Evolutionary conservation across 2,797 vertebrate genomes (phyloP).

Genomic region (Mustela erminea): DNA sequence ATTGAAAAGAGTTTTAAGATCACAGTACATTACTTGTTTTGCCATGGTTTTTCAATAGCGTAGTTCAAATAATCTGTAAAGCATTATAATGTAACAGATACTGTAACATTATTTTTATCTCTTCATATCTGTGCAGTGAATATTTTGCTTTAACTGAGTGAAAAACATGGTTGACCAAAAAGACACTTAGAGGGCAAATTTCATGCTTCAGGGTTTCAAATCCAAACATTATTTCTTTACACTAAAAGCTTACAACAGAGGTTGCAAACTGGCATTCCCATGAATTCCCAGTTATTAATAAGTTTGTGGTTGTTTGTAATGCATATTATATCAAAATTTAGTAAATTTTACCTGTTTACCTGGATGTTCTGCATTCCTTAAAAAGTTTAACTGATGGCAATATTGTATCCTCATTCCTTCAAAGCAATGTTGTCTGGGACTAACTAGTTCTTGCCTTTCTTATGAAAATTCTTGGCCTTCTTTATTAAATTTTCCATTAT

Average conservation of each 20-base stretch:
- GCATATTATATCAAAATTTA: background rate
- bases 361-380: background rate
- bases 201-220: background rate
- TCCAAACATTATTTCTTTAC: background rate
- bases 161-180: background rate
- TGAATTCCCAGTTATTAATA: background rate
- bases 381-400: background rate
- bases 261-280: background rate
- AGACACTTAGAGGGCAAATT: background rate
- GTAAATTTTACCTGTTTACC: background rate
- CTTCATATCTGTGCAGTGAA: background rate
- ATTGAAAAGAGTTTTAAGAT: slow-evolving; percentile 18
- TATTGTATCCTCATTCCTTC: background rate
- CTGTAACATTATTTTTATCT: background rate
- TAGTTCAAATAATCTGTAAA: background rate
- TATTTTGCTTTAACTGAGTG: background rate
- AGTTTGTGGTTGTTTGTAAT: background rate
- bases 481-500: background rate
- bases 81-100: background rate
- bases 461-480: background rate
- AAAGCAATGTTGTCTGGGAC: background rate
- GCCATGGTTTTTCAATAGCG: background rate
- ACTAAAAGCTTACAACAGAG: background rate
- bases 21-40: background rate
- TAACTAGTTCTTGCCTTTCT: background rate